These are phyloP conservation scores for Aphidius colemani DNA, from an alignment of 2,888 invertebrate genomes.

Conservation along the genomic window DNA sequence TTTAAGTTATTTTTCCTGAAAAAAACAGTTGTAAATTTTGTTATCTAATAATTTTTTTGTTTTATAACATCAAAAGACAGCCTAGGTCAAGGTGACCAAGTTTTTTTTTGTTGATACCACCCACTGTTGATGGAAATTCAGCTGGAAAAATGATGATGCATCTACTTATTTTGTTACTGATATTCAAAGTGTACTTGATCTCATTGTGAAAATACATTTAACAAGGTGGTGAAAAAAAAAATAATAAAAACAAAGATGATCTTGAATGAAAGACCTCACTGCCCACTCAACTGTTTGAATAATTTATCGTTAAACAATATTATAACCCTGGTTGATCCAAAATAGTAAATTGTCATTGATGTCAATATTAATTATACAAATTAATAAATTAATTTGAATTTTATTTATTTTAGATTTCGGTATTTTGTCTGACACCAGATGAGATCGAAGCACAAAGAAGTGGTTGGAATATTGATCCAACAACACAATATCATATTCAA, in stretches of 20 bases:
- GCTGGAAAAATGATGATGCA: no score
- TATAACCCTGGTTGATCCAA: conserved; percentile 18
- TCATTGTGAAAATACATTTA: not conserved
- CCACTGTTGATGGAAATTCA: no score
- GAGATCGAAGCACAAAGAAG: conserved; percentile 56
- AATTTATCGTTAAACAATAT: conserved; percentile 26
- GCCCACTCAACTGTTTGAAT: conserved; percentile 25
- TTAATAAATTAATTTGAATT: not conserved
- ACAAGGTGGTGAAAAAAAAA: not conserved
- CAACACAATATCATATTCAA: conserved; percentile 87
- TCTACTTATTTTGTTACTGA: no score
- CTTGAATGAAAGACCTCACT: conserved; percentile 13
- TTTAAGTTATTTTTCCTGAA: no score
- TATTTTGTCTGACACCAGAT: conserved; percentile 50
- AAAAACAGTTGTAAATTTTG: no score
- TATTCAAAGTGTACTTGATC: not conserved
- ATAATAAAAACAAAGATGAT: not conserved
- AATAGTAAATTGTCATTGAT: conserved; percentile 12
- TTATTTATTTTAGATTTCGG: conserved; percentile 46
- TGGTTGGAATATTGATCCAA: conserved; percentile 68
- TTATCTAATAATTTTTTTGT: no score
- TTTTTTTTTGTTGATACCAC: not conserved
- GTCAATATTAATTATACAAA: not conserved
- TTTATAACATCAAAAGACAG: no score
- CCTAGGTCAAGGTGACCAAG: not conserved